A percentile compares a stretch with the other conserved stretches of the same genome.
phyloP scores from a whole-genome alignment of 1,140 invertebrate genomes.

The Solenopsis fugax region DNA sequence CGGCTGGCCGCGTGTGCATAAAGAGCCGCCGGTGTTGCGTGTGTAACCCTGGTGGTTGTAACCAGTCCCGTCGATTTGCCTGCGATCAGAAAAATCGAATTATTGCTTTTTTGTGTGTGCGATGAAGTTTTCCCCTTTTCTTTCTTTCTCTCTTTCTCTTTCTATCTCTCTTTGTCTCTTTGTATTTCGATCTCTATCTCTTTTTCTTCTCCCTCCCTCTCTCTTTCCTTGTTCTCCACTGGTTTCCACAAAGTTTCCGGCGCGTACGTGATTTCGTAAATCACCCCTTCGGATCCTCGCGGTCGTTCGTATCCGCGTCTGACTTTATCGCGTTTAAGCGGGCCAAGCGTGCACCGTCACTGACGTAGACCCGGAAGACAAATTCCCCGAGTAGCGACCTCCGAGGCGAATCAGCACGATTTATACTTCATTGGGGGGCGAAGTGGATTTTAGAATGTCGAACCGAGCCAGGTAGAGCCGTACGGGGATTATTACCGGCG shows the following conservation, averaged over 20 bases:
- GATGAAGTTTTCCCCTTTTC: neutral
- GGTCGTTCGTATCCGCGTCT: conserved; percentile 54
- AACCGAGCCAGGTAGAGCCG: neutral
- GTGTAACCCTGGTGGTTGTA: conserved; percentile 93
- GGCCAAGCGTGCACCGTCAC: conserved; percentile 20
- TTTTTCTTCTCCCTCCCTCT: neutral
- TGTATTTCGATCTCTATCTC: neutral
- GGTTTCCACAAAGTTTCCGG: conserved; percentile 18
- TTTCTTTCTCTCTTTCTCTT: neutral
- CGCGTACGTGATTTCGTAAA: conserved; percentile 66
- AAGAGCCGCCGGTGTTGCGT: conserved; percentile 92
- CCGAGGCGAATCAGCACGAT: conserved; percentile 57
- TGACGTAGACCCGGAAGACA: conserved; percentile 41
- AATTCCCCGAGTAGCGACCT: conserved; percentile 54
- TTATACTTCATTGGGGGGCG: conserved; percentile 58
- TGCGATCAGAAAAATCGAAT: conserved; percentile 73
- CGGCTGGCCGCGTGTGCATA: conserved; percentile 93
- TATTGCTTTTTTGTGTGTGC: conserved; percentile 11
- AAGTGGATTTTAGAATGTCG: conserved; percentile 63
- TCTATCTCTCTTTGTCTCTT: neutral
- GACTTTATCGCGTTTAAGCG: conserved; percentile 58
- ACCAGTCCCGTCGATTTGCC: conserved; percentile 90
- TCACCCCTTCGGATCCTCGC: conserved; percentile 54
- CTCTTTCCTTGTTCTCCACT: conserved; percentile 9
- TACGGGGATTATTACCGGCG: conserved; percentile 40